Base-by-base conservation (phyloP, 2,797 vertebrate species). In the Odontamblyopus lacepedii region DNA sequence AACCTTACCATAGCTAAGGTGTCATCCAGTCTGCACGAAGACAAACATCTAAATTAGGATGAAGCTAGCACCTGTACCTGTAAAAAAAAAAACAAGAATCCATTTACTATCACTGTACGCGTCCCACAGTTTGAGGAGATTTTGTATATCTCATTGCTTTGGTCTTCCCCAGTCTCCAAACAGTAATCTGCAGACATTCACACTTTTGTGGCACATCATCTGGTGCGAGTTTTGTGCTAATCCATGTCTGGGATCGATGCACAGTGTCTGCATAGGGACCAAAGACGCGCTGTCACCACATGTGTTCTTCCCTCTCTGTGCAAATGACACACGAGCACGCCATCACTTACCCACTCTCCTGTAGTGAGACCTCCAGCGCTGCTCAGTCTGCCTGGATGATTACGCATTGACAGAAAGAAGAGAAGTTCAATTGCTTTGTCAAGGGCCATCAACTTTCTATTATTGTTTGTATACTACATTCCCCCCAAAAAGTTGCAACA, bases 151-250 rank as follows among this genome's bases (percentile, higher is more conserved):
- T 72, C 62, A 6, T 68, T 72, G 60, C 32, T 51, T 84, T 83
- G 87, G 70, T 88, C 74, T 67, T 69, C 51, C 38, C 77, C 74
- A 64, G 65, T 69, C 53, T 30, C 77, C 76, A 66, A 66, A 75
- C 41, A 72, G 26, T 61, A 30, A 76, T 69, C 23, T 29, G 67
- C 50, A 67, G 16, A 63, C 63, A n/a, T 53, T 67, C 50, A 70
- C 67, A 55, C 75, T 83, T 79, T 63, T 79, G 79, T 60, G 70
- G 50, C 73, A 63, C 72, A 83, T 90, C 86, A 87, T 88, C 88
- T 90, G 87, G 81, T 74, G 83, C 56, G 73, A 78, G 88, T 78
- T 90, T 85, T 83, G 84, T 79, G 29, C 75, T 90, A 91, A 90
- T 91, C 88, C 80, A 60, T 63, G 75, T 80, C 80, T 84, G 75